A percentile compares a stretch with the other conserved stretches of the same genome.
Conservation (phyloP, 2,888 invertebrate species). For the Chrysopilus asiliformis region DNA sequence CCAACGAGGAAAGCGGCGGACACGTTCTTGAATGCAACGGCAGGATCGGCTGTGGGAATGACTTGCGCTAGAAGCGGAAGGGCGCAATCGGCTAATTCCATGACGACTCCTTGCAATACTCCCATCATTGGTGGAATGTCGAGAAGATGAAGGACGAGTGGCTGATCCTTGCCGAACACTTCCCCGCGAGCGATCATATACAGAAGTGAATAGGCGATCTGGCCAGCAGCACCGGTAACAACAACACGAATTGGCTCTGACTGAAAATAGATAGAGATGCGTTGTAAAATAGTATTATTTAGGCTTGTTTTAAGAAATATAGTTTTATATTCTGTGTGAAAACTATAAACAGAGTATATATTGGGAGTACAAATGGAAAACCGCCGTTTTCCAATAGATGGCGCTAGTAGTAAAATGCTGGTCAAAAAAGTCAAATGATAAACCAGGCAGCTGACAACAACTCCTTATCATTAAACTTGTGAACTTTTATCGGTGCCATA, state of each 20-base stretch:
- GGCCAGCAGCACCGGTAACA: slow-evolving; percentile 97
- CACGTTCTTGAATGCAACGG: slow-evolving; percentile 88
- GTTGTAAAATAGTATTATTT: too few relatives aligned
- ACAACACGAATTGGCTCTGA: slow-evolving; percentile 80
- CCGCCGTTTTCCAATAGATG: too few relatives aligned
- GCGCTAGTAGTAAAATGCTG: too few relatives aligned
- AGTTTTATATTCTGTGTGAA: too few relatives aligned
- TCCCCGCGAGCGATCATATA: slow-evolving; percentile 92
- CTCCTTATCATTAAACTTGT: too few relatives aligned
- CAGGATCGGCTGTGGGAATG: slow-evolving; percentile 75
- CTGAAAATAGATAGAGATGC: slow-evolving; percentile 43
- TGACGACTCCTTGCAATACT: slow-evolving; percentile 94
- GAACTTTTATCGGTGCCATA: too few relatives aligned
- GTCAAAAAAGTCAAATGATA: too few relatives aligned
- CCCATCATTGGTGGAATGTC: slow-evolving; percentile 95
- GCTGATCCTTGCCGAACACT: slow-evolving; percentile 83
- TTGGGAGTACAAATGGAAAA: too few relatives aligned
- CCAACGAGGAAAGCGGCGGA: slow-evolving; percentile 95
- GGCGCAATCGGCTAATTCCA: slow-evolving; percentile 95
- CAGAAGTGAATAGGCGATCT: slow-evolving; percentile 94
- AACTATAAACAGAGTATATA: too few relatives aligned
- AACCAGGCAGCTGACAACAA: too few relatives aligned
- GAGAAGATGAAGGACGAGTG: slow-evolving; percentile 74
- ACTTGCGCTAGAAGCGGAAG: slow-evolving; percentile 75
- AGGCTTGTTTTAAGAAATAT: too few relatives aligned